Percentiles rank a stretch among this genome's conserved stretches.
Conservation (phyloP, 2,797 vertebrate genomes). For the Tragopan temminckii region DNA sequence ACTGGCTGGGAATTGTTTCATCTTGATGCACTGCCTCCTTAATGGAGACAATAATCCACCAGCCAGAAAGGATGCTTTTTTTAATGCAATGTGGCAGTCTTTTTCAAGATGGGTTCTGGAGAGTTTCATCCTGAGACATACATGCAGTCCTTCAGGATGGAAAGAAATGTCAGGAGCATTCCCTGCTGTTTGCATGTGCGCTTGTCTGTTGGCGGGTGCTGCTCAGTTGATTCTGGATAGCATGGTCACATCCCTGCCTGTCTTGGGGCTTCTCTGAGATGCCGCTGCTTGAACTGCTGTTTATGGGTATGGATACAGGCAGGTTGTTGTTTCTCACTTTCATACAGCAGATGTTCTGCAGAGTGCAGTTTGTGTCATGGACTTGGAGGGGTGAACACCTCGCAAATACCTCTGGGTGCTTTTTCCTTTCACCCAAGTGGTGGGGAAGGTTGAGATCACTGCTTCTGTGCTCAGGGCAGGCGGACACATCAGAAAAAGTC, state of each 20-base stretch:
- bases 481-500: background rate
- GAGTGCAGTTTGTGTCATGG: background rate
- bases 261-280: background rate
- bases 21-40: constrained; percentile 50
- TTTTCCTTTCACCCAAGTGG: rapidly evolving
- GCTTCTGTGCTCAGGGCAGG: background rate
- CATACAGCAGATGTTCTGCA: background rate
- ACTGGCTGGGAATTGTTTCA: constrained; percentile 49
- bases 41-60: background rate
- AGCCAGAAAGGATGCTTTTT: constrained; percentile 42
- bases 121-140: background rate
- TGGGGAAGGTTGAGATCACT: background rate
- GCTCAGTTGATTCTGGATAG: background rate
- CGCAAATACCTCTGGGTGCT: background rate
- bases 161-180: background rate
- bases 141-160: constrained; percentile 15
- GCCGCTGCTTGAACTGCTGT: background rate
- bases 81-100: constrained; percentile 33
- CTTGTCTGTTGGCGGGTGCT: background rate
- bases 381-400: background rate
- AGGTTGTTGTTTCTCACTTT: background rate
- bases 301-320: background rate
- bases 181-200: background rate
- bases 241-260: background rate
- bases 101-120: constrained; percentile 21